Evolutionary conservation across 1,140 invertebrate species (phyloP).

Genomic region (Drosophila sechellia): DNA sequence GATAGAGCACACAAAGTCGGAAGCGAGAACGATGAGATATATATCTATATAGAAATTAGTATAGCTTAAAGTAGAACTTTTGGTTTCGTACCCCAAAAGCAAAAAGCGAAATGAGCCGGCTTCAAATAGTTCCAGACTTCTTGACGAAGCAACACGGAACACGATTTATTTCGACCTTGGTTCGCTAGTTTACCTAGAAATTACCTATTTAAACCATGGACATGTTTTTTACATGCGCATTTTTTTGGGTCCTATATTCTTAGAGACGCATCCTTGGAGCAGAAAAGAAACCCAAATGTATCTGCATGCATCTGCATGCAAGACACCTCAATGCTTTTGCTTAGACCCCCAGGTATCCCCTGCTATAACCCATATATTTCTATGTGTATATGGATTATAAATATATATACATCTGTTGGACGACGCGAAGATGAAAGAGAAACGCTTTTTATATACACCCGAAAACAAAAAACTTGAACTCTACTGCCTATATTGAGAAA

Average conservation of each 20-base stretch:
- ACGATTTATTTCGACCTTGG: slow-evolving; percentile 17
- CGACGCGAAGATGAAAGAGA: slow-evolving; percentile 30
- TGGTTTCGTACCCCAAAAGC: slow-evolving; percentile 13
- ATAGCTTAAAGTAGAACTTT: slow-evolving; percentile 48
- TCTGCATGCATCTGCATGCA: slow-evolving; percentile 8
- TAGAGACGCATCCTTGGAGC: slow-evolving; percentile 37
- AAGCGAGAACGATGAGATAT: slow-evolving; percentile 8
- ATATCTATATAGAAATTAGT: slow-evolving; percentile 11
- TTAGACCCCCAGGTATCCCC: slow-evolving; percentile 18
- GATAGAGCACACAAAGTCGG: slow-evolving; percentile 14
- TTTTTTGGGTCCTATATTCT: slow-evolving; percentile 20
- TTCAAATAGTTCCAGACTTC: slow-evolving; percentile 29
- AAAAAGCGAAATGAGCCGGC: slow-evolving; percentile 9
- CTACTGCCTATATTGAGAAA: slow-evolving; percentile 55
- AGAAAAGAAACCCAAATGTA: slow-evolving; percentile 11
- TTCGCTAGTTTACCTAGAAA: slow-evolving; percentile 22
- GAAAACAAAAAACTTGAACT: slow-evolving; percentile 27
- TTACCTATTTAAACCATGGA: slow-evolving; percentile 8
- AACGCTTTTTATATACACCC: slow-evolving; percentile 48
- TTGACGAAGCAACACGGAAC: slow-evolving; percentile 30
- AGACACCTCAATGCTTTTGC: slow-evolving; percentile 30
- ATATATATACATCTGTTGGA: slow-evolving; percentile 7
- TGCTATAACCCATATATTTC: slow-evolving; percentile 8
- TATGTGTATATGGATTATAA: slow-evolving; percentile 14
- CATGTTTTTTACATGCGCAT: slow-evolving; percentile 17